Evolutionary conservation across 2,888 invertebrate genomes (phyloP), one percentile per base, ranked within the genome.

Genomic region (Chironomus tentans): DNA sequence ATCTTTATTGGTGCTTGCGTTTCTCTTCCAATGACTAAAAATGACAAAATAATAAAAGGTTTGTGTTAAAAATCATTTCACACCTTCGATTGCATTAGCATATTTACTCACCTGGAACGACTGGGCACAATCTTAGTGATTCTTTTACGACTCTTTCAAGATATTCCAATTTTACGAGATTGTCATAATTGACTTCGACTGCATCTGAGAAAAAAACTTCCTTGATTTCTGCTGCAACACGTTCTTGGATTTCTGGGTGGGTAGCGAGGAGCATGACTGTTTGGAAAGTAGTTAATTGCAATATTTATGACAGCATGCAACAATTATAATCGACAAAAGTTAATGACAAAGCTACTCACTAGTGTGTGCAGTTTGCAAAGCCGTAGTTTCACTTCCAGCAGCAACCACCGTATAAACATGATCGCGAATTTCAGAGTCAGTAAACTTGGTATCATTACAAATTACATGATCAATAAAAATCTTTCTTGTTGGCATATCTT

Each of bases 401-500:
- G 76, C 76, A 4, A 76, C 76, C 10, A 76, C 68, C 21, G 76
- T 76, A 56, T 76, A 76, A 13, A 76, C 76, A 68, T 76, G 76
- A 76, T 76, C 76, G 15, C 76, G 50, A 5, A 76, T 69, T 61
- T 76, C 76, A 24, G 46, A 4, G 38, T 76, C 76, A 15, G 28
- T 76, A 18, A 76, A 76, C 38, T 76, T 76, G 18, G 76, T 76
- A 18, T 76, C 76, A 46, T 76, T 76, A 28, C 69, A 76, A 4
- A 76, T 24, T 12, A 76, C 76, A 56, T 76, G 76, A 61, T 76
- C 76, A 28, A 76, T 76, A n/a, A 76, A 76, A 13, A 76, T 76
- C n/a, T 76, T 76, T 22, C 76, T 46, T 15, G 76, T 76, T 69
- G 69, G 68, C 15, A 69, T 56, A 15, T 50, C 56, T 18, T 68